Base-by-base conservation (phyloP, 2,113 vertebrate species). In the Myotis brandtii region DNA sequence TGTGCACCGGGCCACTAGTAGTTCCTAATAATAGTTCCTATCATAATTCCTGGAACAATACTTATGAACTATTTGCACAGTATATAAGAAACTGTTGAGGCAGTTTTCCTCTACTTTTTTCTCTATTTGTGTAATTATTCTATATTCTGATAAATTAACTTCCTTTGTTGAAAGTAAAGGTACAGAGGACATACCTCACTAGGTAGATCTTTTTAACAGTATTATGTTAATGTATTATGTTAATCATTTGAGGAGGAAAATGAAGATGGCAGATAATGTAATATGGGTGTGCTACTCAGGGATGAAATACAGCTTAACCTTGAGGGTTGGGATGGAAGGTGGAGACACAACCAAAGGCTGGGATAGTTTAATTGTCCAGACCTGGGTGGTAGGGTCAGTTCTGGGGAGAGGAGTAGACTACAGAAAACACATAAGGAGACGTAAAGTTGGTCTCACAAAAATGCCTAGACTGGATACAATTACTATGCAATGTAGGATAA, bases 331-430 rank as follows among this genome's bases (percentile, higher is more conserved):
- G 17, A 1, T 66, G 16, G 1, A 17, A 59, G 6, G 2, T 6
- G 1, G 59, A 50, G 48, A 23, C 13, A 10, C 1, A 50, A 0
- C 8, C 6, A 69, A 2, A 6, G 5, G 2, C 25, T 56, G 27
- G 3, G 40, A 21, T n/a, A 10, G 16, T 82, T 83, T 80, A 6
- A 76, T 64, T 54, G 1, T 30, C 2, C 7, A 30, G 17, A 17
- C 16, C 20, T 81, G 37, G 17, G 2, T 48, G 6, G 3, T 21
- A 59, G 32, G 21, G 9, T 89, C 18, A 20, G 18, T 43, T 37
- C 27, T 66, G 4, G 3, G 40, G 6, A 9, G 0, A 69, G 9
- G 0, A 25, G 20, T 20, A 62, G 23, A 86, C 16, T 54, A 16
- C 5, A 69, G 32, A 62, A 62, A 12, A 77, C 62, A 20, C 9